These are phyloP conservation scores for Aphelinus certus DNA, from an alignment of 1,140 invertebrate genomes.

Conservation along the genomic window DNA sequence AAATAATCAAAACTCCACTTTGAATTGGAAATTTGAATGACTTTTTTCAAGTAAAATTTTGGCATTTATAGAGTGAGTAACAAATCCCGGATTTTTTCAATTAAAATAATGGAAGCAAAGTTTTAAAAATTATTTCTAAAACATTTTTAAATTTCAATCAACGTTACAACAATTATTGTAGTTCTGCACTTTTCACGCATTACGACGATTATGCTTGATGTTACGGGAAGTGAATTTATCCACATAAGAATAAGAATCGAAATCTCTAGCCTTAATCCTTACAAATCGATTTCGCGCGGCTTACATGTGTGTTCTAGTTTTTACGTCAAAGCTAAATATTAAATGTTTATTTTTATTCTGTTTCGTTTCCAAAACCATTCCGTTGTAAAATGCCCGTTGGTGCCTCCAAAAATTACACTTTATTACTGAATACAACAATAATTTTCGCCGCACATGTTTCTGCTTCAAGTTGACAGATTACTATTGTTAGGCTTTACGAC, in stretches of 20 bases:
- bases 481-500: neutral
- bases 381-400: neutral
- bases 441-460: slow-evolving; percentile 3
- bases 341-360: slow-evolving; percentile 3
- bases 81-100: too few species aligned
- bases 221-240: slow-evolving; percentile 1
- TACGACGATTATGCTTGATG: too few species aligned
- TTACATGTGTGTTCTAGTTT: slow-evolving; percentile 10
- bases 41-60: too few species aligned
- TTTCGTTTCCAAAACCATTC: slow-evolving; percentile 2
- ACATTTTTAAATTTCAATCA: too few species aligned
- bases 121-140: too few species aligned
- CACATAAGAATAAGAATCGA: slow-evolving; percentile 15
- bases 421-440: neutral
- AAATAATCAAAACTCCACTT: too few species aligned
- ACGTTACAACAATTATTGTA: too few species aligned
- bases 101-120: too few species aligned
- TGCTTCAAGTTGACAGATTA: slow-evolving; percentile 7
- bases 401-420: neutral
- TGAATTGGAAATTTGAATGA: too few species aligned
- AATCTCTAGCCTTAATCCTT: neutral
- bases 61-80: too few species aligned
- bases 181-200: too few species aligned
- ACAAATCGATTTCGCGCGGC: slow-evolving; percentile 8
- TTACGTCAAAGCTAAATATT: neutral